Evolutionary conservation across 2,888 invertebrate species (phyloP).

Genomic region (Nymphalis urticae): DNA sequence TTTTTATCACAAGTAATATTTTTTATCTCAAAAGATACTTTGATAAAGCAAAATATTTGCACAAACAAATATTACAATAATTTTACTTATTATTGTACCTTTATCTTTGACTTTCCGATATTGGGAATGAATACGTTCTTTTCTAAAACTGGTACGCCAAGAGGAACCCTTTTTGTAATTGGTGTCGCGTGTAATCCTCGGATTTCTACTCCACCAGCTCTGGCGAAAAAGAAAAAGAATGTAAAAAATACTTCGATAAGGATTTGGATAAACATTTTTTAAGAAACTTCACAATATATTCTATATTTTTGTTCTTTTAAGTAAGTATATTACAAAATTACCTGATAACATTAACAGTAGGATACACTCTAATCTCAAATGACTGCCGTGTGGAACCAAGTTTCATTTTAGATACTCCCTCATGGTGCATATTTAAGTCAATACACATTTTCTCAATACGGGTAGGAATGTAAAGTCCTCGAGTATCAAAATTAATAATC

Average conservation of each 20-base stretch:
- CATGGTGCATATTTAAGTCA: slow-evolving; percentile 83
- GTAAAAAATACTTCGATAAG: background rate
- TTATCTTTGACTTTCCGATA: slow-evolving; percentile 66
- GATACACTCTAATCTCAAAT: slow-evolving; percentile 72
- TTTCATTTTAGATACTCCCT: slow-evolving; percentile 73
- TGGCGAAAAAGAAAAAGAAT: slow-evolving; percentile 40
- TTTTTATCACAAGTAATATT: no score
- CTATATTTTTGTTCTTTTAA: background rate
- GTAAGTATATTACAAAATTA: slow-evolving; percentile 37
- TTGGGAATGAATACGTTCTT: slow-evolving; percentile 88
- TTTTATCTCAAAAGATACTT: background rate
- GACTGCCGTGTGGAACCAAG: slow-evolving; percentile 68
- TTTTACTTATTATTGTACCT: slow-evolving; percentile 46
- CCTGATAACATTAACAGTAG: slow-evolving; percentile 76
- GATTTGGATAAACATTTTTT: no score
- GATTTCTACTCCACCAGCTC: slow-evolving; percentile 89
- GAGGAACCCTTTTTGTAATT: slow-evolving; percentile 85
- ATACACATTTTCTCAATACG: slow-evolving; percentile 86
- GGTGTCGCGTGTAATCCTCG: slow-evolving; percentile 88
- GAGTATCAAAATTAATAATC: slow-evolving; percentile 85
- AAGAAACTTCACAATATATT: no score
- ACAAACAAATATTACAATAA: no score
- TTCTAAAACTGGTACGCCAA: slow-evolving; percentile 89
- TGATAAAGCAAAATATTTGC: no score
- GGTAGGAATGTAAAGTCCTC: slow-evolving; percentile 88